phyloP scores from a whole-genome alignment of 2,797 vertebrate genomes.

The Notolepis coatsorum region DNA sequence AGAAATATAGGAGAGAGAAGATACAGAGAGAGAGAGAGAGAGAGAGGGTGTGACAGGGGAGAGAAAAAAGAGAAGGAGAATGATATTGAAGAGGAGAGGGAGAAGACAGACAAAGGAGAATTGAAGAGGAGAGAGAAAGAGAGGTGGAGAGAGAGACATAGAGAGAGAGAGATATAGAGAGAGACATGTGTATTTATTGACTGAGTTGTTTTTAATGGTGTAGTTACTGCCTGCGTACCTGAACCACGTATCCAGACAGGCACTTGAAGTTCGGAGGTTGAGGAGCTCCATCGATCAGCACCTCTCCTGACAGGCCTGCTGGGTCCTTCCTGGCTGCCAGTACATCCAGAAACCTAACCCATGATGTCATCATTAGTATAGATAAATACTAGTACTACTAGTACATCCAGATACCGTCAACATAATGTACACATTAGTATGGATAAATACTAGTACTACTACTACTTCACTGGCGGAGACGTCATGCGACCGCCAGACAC shows the following conservation, averaged over 20 bases:
- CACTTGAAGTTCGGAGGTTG: slow-evolving; percentile 88
- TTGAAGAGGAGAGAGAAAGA: not conserved
- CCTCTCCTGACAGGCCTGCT: slow-evolving; percentile 80
- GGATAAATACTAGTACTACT: no score
- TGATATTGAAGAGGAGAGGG: not conserved
- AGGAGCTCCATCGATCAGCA: slow-evolving; percentile 83
- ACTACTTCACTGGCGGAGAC: no score
- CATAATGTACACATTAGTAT: no score
- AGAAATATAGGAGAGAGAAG: not conserved
- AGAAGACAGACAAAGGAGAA: not conserved
- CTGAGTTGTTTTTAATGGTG: no score
- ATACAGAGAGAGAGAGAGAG: not conserved
- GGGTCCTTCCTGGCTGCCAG: slow-evolving; percentile 88
- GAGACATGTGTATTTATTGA: no score
- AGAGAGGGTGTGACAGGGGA: not conserved
- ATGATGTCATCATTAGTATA: no score
- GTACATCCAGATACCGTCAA: no score
- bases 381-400: no score
- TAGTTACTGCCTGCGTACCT: slow-evolving; percentile 68
- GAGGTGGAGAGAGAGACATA: not conserved
- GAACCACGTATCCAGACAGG: slow-evolving; percentile 88
- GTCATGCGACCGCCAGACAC: no score
- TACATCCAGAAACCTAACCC: slow-evolving; percentile 86
- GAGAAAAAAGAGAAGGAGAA: not conserved
- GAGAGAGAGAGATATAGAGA: no score